phyloP scores from a whole-genome alignment of 2,113 vertebrate genomes.

The Alethe diademata region DNA sequence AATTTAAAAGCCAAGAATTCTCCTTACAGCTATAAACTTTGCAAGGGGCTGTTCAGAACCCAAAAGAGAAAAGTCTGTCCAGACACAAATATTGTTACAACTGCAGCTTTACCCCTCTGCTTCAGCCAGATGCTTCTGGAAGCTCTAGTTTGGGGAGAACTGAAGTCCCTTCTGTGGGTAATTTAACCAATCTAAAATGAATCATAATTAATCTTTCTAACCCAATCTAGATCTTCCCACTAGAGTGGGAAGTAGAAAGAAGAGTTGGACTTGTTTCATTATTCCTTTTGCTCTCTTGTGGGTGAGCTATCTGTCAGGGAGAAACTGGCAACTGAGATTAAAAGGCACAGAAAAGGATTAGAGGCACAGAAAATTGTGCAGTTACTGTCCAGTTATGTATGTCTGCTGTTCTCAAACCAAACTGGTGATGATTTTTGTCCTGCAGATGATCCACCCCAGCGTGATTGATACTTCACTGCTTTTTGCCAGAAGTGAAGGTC shows the following conservation, averaged over 20 bases:
- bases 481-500: slow-evolving; percentile 77
- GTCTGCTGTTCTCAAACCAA: not conserved
- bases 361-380: not conserved
- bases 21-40: not conserved
- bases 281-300: not conserved
- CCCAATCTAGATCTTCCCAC: not conserved
- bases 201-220: not conserved
- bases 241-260: not conserved
- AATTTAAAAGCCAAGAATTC: not conserved
- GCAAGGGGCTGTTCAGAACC: not conserved
- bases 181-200: not conserved
- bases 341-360: not conserved
- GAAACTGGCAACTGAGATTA: not conserved
- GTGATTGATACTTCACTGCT: slow-evolving; percentile 91
- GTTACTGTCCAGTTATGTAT: not conserved
- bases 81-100: not conserved
- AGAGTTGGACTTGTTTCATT: not conserved
- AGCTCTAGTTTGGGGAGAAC: not conserved
- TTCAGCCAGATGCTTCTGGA: not conserved
- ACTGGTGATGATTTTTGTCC: not conserved
- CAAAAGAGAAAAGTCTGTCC: not conserved
- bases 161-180: not conserved
- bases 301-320: not conserved
- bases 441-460: slow-evolving; percentile 86
- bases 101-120: not conserved